A percentile compares a stretch with the other conserved stretches of the same genome.
Conservation (phyloP, 2,113 vertebrate genomes). For the Zootoca vivipara region DNA sequence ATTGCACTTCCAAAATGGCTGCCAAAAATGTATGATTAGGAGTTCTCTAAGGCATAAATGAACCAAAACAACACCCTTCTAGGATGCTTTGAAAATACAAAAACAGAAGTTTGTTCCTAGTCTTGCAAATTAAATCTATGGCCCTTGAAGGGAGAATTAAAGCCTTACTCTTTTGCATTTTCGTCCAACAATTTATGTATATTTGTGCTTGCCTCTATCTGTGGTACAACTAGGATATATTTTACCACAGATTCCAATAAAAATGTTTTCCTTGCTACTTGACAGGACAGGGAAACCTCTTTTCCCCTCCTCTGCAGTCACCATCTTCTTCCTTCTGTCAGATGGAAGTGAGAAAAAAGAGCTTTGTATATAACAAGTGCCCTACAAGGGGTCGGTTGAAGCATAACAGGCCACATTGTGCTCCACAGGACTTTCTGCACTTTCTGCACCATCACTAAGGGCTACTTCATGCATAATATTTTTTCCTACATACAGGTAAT, state of each 20-base stretch:
- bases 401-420: neutral
- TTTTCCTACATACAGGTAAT: neutral
- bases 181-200: neutral
- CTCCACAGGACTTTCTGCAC: neutral
- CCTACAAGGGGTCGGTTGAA: neutral
- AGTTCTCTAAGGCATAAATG: neutral
- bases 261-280: neutral
- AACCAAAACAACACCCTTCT: neutral
- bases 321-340: neutral
- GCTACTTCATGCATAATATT: neutral
- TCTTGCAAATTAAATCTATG: slow-evolving; percentile 43
- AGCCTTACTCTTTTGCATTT: neutral
- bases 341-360: neutral
- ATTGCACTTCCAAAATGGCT: slow-evolving; percentile 51
- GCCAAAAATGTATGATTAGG: slow-evolving; percentile 35
- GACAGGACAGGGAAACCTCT: neutral
- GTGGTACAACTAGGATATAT: neutral
- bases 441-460: neutral
- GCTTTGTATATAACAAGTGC: neutral
- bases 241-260: neutral
- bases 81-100: neutral
- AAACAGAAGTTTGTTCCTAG: slow-evolving; percentile 23
- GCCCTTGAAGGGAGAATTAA: neutral
- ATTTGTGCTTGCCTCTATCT: neutral
- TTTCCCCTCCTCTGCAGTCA: neutral